Evolutionary conservation across 2,113 vertebrate genomes (phyloP), one percentile per base, ranked within the genome.

Genomic region (Hassar affinis): DNA sequence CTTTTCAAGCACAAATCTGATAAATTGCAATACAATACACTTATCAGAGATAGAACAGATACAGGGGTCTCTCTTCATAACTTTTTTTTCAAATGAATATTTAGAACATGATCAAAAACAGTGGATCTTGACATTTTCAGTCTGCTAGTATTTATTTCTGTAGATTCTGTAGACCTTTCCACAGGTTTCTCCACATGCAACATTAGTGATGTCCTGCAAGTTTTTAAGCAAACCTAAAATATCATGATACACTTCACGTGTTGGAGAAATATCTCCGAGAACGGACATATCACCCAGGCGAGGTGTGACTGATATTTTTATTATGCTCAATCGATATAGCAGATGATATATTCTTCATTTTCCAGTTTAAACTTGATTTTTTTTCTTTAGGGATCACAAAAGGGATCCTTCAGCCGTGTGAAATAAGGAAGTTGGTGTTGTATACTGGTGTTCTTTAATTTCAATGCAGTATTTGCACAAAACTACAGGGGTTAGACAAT

Each of bases 241-340:
- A 2, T 9, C 8, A 2, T 15, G 14, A 64, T 64, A 9, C 2
- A 0, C 2, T 6, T 33, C 1, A 1, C 2, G 2, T 12, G n/a
- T 61, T 11, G 3, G 4, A 12, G 10, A 57, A 61, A n/a, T 61
- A 20, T 25, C 54, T 25, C 6, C 6, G 38, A 42, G 38, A 42
- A 42, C 6, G n/a, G 25, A n/a, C 57, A n/a, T n/a, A 59, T 3
- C 25, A n/a, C 3, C 57, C 8, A 30, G 1, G 10, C n/a, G 1
- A 27, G 3, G 11, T 27, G 59, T 30, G 12, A 61, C 59, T 11
- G 25, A 4, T 27, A 27, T 27, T 27, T 11, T 4, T 61, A 59
- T n/a, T 59, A 61, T 66, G 15, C 30, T 35, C 17, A 68, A 68
- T 38, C 3, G 2, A 42, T 38, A 68, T 2, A 42, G 7, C 64